Evolutionary conservation across 2,113 vertebrate species (phyloP), one percentile per base, ranked within the genome.

Genomic region (Pogona vitticeps): DNA sequence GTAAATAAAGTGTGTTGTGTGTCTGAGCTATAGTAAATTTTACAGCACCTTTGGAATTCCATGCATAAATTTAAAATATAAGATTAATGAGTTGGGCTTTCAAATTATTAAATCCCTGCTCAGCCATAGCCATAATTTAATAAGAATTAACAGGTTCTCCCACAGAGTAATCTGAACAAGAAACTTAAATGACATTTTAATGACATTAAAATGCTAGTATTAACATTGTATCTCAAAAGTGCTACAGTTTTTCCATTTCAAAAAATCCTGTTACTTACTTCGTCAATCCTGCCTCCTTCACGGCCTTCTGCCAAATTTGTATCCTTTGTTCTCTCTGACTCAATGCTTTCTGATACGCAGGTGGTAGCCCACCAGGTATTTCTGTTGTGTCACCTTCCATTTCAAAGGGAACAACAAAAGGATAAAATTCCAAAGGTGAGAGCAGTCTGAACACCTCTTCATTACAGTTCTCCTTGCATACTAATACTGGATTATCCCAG

Each of bases 351-450:
- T 97, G 97, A 87, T 99, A 99, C 0, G 33, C 89, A 0, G 90
- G 87, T 0, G 98, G 98, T 52, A 99, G 93, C 23, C 97, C 98
- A 7, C 98, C 98, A 0, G 99, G 98, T 0, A 98, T 97, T 93
- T 99, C 99, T 0, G 96, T 97, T 0, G 98, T 99, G 94, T 99
- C 98, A 14, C 98, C 99, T 92, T 98, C 97, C 97, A 98, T 99
- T 95, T 97, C 94, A 92, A 99, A 99, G 61, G 99, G 99, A 89
- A 98, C 96, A 23, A 97, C 97, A 59, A 99, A 96, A 10, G 96
- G 89, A 90, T 97, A 97, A 85, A 99, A 98, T 83, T 98, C 97
- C 0, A 85, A 91, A 0, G 98, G 97, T 0, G 97, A 96, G 86
- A 98, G 93, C 72, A 99, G 97, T 42, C 91, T 93, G 95, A 97